Evolutionary conservation across 2,113 vertebrate species (phyloP).

Genomic region (Orientallactaga bullata): DNA sequence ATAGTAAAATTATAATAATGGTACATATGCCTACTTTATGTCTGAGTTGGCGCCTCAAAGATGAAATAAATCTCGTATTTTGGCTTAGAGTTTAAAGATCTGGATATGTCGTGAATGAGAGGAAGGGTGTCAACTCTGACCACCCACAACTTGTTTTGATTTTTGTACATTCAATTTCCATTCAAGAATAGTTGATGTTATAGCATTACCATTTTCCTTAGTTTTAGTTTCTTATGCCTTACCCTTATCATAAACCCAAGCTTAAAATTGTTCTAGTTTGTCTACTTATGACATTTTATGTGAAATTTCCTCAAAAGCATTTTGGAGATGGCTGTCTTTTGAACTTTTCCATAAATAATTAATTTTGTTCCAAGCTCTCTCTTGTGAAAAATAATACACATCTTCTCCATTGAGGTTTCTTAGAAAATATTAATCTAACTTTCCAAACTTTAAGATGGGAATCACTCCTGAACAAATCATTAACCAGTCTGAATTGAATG

Average conservation of each 20-base stretch:
- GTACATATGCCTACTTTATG: background rate
- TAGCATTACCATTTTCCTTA: background rate
- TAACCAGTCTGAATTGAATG: slow-evolving; percentile 55
- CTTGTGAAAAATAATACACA: background rate
- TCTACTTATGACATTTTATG: background rate
- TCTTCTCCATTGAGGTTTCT: background rate
- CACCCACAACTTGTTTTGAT: background rate
- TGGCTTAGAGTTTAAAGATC: background rate
- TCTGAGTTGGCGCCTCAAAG: background rate
- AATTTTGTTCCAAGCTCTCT: background rate
- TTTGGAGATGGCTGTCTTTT: slow-evolving; percentile 7
- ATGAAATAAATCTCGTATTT: background rate
- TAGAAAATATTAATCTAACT: slow-evolving; percentile 63
- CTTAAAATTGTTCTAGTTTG: background rate
- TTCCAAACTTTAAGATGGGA: slow-evolving; percentile 59
- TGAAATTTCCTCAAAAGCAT: slow-evolving; percentile 35
- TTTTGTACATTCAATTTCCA: background rate
- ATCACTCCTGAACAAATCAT: slow-evolving; percentile 18
- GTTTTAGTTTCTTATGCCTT: background rate
- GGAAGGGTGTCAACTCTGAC: too few relatives aligned
- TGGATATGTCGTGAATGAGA: background rate
- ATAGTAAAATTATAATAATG: background rate
- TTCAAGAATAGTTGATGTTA: background rate
- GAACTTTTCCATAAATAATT: background rate
- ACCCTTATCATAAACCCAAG: background rate